These are phyloP conservation scores for Oedothorax gibbosus DNA, from an alignment of 1,140 invertebrate species.

Conservation along the genomic window DNA sequence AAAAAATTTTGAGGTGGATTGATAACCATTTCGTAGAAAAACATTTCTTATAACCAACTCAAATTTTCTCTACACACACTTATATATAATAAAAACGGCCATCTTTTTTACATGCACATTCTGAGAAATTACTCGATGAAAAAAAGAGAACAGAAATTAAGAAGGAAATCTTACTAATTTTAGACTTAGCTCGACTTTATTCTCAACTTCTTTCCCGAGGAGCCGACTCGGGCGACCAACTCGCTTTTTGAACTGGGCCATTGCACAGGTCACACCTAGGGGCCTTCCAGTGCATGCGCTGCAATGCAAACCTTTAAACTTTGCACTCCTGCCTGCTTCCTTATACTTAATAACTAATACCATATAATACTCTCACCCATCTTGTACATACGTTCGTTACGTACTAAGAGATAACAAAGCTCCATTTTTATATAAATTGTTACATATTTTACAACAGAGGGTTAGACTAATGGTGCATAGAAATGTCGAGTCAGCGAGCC, in stretches of 20 bases:
- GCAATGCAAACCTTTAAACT: constrained; percentile 58
- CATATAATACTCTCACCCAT: constrained; percentile 56
- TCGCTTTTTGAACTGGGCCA: constrained; percentile 49
- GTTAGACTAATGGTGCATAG: constrained; percentile 59
- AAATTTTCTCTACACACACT: constrained; percentile 37
- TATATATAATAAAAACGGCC: constrained; percentile 45
- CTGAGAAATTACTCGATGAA: constrained; percentile 47
- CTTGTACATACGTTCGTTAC: constrained; percentile 61
- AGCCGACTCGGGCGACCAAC: constrained; percentile 43
- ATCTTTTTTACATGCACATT: constrained; percentile 57
- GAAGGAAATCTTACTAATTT: constrained; percentile 53
- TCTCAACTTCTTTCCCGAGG: constrained; percentile 29
- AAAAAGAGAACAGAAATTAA: constrained; percentile 30
- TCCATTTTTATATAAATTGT: constrained; percentile 62
- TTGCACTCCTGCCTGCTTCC: constrained; percentile 60
- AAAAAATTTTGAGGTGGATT: constrained; percentile 20
- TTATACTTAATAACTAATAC: constrained; percentile 51
- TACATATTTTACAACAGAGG: constrained; percentile 61
- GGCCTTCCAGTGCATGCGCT: constrained; percentile 60
- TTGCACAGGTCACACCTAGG: constrained; percentile 58
- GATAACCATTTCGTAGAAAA: constrained; percentile 1
- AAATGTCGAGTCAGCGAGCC: constrained; percentile 46
- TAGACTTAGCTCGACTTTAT: constrained; percentile 47
- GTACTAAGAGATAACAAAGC: constrained; percentile 55
- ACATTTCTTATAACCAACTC: constrained; percentile 19